Base-by-base conservation (phyloP, 2,797 vertebrate species). In the Choloepus didactylus region DNA sequence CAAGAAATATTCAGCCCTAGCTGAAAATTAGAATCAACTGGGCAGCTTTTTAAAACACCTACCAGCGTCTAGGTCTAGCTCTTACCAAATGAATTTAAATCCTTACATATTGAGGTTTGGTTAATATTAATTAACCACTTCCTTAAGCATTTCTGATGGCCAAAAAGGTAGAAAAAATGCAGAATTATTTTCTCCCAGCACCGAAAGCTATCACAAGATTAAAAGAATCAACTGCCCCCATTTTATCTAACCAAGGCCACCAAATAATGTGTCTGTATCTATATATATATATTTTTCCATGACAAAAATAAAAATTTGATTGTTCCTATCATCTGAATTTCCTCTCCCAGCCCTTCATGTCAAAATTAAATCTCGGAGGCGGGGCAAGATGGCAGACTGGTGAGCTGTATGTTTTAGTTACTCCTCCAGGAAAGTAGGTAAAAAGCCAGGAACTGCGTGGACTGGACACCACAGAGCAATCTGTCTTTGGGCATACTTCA, bases 21-120 rank as follows among this genome's bases (percentile, higher is more conserved):
- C 0, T 66, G 16, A 14, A 67, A 66, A 54, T 62, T 77, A 54
- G 25, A 66, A 77, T 9, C 2, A 38, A 2, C 9, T 38, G 6
- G 23, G 15, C 4, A 29, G 14, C 15, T 35, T 49, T 31, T 15
- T 29, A 56, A 29, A 51, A 38, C 38, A 64, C 11, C 11, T 12
- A 9, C 2, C 5, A 3, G 19, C 54, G 31, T 35, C 4, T 38
- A 31, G 2, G 1, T 9, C n/a, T 66, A 4, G 3, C 10, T 1
- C 21, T 73, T 27, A 23, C 23, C 44, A 66, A 29, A 29, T 23
- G 6, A 38, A 41, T 9, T 19, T 12, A 19, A 64, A 66, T 77
- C 6, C 25, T 44, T 88, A 27, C 3, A 66, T 23, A 66, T 38
- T 85, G n/a, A 11, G 14, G 7, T 4, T 44, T 51, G 25, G 16